Base-by-base conservation (phyloP, 1,140 invertebrate species). In the Teleogryllus occipitalis region DNA sequence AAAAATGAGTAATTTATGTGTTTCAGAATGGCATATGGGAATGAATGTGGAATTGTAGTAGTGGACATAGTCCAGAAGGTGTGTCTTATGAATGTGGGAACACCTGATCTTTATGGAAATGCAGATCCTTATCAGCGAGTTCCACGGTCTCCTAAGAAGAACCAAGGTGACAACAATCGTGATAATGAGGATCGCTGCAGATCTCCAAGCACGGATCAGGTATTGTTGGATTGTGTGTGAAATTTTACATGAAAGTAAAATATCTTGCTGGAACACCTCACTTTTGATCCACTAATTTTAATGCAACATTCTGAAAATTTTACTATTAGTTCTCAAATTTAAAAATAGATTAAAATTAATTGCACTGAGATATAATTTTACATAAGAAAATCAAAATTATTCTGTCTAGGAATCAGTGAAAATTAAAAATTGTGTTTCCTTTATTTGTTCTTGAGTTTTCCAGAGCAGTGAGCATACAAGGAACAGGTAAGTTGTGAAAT, bases 21-120 rank as follows among this genome's bases (percentile, higher is more conserved):
- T 86, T 88, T 72, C 87, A 98, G 97, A 85, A 91, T 99, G 91
- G 95, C 97, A 82, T 98, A 98, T 89, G 97, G 97, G 83, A 98
- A 96, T 87, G 97, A 98, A 87, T 93, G 93, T 82, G 97, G 97
- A 82, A 87, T 99, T 84, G 96, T 97, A 83, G 93, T 99, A 87
- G 91, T 98, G 83, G 97, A 99, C 89, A 93, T 96, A 86, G 90
- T 97, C 84, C 96, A 98, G 87, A 96, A 96, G 88, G 91, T 92
- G 80, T 94, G 94, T 86, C 90, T 99, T 82, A 88, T 97, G 82
- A 97, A 96, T 87, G 89, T 95, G 84, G 91, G 91, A 81, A 93
- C 93, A 81, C 89, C 92, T 81, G 96, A 98, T 86, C 90, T 98
- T 81, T 98, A 98, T 88, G 95, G 95, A 80, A 88, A 89, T 49